These are phyloP conservation scores for Thryonomys swinderianus DNA, from an alignment of 2,113 vertebrate species.

Conservation along the genomic window DNA sequence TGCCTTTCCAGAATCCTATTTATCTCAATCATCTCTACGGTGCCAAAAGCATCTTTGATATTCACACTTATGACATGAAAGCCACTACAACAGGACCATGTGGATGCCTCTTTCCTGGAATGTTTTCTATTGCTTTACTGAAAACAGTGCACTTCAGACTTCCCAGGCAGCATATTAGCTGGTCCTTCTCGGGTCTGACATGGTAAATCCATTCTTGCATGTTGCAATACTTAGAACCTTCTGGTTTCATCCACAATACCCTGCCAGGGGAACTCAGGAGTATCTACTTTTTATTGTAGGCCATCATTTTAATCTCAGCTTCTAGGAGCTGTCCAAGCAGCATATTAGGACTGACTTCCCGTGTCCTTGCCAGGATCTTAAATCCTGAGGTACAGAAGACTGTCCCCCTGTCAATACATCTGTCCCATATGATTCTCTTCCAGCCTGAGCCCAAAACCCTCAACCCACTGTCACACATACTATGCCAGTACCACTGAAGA, in stretches of 20 bases:
- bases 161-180: not conserved
- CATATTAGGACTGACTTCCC: not conserved
- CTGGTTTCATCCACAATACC: not conserved
- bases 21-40: not conserved
- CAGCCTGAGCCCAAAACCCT: not conserved
- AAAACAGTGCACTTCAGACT: not conserved
- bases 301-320: constrained; percentile 2
- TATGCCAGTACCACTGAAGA: not conserved
- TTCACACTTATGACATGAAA: not conserved
- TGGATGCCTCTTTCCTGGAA: not conserved
- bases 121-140: not conserved
- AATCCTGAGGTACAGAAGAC: not conserved
- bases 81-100: not conserved
- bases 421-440: not conserved
- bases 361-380: constrained; percentile 18
- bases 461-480: not conserved
- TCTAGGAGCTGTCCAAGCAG: constrained; percentile 26
- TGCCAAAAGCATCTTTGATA: not conserved
- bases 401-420: not conserved
- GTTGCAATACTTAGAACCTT: not conserved
- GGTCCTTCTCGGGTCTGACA: not conserved
- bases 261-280: not conserved
- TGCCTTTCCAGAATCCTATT: not conserved
- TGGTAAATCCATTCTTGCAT: not conserved
- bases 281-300: not conserved